Evolutionary conservation across 2,113 vertebrate genomes (phyloP).

Genomic region (Bombycilla garrulus): DNA sequence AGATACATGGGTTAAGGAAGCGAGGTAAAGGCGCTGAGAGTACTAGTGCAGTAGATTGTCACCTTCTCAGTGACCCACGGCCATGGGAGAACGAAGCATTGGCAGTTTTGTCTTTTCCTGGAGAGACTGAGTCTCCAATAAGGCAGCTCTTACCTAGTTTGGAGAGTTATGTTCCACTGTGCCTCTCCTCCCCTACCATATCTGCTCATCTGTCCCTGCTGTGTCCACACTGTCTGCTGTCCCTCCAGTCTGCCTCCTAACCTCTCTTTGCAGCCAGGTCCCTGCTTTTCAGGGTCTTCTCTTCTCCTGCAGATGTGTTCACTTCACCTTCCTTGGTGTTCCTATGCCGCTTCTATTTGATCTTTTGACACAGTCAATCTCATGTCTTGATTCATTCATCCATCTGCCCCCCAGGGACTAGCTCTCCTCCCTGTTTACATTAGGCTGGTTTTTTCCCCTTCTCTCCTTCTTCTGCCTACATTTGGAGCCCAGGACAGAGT

Average conservation of each 20-base stretch:
- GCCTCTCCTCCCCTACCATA: neutral
- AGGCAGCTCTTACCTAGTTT: neutral
- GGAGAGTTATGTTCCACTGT: accelerated
- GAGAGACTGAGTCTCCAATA: neutral
- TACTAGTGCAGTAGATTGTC: neutral
- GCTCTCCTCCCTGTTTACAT: neutral
- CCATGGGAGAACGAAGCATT: neutral
- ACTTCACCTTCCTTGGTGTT: neutral
- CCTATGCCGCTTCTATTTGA: neutral
- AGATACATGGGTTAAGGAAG: accelerated
- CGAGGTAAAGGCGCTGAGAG: neutral
- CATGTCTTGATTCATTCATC: neutral
- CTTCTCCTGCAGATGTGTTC: neutral
- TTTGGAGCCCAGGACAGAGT: neutral
- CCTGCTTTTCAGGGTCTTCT: neutral
- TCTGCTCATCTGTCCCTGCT: neutral
- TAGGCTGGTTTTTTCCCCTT: neutral
- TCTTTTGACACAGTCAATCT: accelerated
- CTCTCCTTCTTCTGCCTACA: neutral
- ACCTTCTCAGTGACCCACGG: neutral
- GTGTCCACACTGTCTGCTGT: neutral
- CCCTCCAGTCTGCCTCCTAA: neutral
- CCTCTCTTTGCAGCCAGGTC: neutral
- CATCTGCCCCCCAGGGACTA: neutral
- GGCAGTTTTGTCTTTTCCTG: neutral